Percentiles rank a stretch among this genome's conserved stretches.
Evolutionary conservation across 2,113 vertebrate species (phyloP).

Genomic region (Mustela nigripes): DNA sequence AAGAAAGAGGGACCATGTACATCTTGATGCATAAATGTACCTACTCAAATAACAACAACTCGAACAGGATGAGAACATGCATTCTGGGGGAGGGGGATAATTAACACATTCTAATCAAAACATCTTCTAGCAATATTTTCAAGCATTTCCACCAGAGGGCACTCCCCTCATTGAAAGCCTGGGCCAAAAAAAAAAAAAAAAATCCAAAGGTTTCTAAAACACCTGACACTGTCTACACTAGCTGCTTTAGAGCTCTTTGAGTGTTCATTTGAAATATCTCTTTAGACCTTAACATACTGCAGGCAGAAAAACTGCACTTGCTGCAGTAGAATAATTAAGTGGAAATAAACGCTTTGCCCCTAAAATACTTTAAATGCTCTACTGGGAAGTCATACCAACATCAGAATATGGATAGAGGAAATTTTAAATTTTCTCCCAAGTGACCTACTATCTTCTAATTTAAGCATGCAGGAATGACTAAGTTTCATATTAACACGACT

Average conservation of each 20-base stretch:
- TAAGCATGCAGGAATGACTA: not conserved
- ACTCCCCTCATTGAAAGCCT: constrained; percentile 85
- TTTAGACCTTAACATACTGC: not conserved
- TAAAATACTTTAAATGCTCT: not conserved
- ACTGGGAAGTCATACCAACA: not conserved
- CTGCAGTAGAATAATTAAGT: constrained; percentile 4
- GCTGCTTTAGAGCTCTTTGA: not conserved
- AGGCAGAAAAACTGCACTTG: not conserved
- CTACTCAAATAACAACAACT: not conserved
- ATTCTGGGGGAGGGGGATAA: not conserved
- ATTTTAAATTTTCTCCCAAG: not conserved
- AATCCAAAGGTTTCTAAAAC: constrained; percentile 45
- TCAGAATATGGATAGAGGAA: constrained; percentile 7
- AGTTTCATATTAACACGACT: not conserved
- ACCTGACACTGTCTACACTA: constrained; percentile 64
- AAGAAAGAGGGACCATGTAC: not conserved
- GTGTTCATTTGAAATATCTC: not conserved
- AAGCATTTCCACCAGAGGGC: constrained; percentile 84
- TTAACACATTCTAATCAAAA: constrained; percentile 74
- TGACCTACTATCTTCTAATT: not conserved
- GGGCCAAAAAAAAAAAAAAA: constrained; percentile 66
- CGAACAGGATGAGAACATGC: not conserved
- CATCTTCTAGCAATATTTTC: constrained; percentile 77
- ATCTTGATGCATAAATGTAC: not conserved
- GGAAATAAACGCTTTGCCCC: constrained; percentile 24